Conservation (phyloP, 2,797 vertebrate species). For the Diceros bicornis region DNA sequence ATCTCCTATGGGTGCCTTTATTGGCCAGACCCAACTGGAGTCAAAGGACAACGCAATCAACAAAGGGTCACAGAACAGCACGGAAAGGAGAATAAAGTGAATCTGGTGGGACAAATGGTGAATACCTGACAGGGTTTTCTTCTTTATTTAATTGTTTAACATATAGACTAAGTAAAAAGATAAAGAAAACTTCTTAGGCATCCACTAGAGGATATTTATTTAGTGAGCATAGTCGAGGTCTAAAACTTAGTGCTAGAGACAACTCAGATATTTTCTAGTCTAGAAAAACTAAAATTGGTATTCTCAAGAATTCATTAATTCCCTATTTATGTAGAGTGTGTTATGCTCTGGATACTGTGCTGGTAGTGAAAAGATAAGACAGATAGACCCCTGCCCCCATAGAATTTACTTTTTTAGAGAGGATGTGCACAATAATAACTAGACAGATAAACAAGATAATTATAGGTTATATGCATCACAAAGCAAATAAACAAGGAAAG, state of each 20-base stretch:
- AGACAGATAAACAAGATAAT: not conserved
- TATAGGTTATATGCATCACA: not conserved
- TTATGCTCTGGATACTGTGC: too few species aligned
- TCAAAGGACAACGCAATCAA: not conserved
- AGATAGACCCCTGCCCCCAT: fast-evolving
- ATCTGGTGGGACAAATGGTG: not conserved
- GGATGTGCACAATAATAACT: not conserved
- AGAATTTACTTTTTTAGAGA: not conserved
- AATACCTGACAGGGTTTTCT: not conserved
- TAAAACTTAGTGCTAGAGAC: not conserved
- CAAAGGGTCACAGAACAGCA: not conserved
- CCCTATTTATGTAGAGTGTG: not conserved
- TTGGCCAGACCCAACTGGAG: not conserved
- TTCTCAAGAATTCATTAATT: not conserved
- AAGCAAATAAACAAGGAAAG: not conserved
- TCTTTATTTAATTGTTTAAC: not conserved
- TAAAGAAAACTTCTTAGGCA: not conserved
- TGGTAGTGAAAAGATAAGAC: not conserved
- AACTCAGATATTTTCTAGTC: not conserved
- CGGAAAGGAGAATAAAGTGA: not conserved
- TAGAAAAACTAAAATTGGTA: not conserved
- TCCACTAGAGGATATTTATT: not conserved
- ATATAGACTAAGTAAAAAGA: not conserved
- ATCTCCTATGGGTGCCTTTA: not conserved
- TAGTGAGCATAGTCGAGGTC: not conserved